Evolutionary conservation across 1,140 invertebrate species (phyloP).

Genomic region (Sarcophaga bullata): DNA sequence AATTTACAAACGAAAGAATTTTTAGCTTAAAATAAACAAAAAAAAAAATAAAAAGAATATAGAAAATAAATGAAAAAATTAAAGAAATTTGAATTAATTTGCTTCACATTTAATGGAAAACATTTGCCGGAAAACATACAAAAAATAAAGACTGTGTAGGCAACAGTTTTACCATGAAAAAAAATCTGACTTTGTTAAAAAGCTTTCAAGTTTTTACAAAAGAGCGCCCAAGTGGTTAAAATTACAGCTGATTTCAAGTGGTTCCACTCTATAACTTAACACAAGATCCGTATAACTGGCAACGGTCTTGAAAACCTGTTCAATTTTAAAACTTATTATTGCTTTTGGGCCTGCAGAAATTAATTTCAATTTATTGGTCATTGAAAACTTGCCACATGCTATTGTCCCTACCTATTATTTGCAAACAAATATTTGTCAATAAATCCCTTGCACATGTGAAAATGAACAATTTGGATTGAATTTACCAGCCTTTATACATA

Average conservation of each 20-base stretch:
- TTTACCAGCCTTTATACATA: not conserved
- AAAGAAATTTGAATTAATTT: not conserved
- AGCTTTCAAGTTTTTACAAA: no score
- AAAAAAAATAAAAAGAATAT: not conserved
- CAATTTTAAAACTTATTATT: not conserved
- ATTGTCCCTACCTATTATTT: not conserved
- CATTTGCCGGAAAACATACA: no score
- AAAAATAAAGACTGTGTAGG: no score
- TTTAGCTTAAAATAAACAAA: not conserved
- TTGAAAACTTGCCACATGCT: slow-evolving; percentile 22
- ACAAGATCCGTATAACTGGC: no score
- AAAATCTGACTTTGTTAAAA: no score
- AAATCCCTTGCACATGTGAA: not conserved
- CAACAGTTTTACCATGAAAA: no score
- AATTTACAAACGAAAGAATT: slow-evolving; percentile 9
- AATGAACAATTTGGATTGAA: not conserved
- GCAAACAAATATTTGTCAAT: not conserved
- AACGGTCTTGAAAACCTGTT: no score
- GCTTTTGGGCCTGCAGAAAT: not conserved
- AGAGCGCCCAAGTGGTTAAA: no score
- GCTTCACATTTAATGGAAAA: not conserved
- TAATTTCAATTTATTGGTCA: slow-evolving; percentile 34
- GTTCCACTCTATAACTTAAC: no score
- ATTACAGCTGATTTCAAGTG: no score
- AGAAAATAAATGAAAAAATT: no score